Evolutionary conservation across 2,888 invertebrate species (phyloP).

Genomic region (Drosophila quasianomalipes): DNA sequence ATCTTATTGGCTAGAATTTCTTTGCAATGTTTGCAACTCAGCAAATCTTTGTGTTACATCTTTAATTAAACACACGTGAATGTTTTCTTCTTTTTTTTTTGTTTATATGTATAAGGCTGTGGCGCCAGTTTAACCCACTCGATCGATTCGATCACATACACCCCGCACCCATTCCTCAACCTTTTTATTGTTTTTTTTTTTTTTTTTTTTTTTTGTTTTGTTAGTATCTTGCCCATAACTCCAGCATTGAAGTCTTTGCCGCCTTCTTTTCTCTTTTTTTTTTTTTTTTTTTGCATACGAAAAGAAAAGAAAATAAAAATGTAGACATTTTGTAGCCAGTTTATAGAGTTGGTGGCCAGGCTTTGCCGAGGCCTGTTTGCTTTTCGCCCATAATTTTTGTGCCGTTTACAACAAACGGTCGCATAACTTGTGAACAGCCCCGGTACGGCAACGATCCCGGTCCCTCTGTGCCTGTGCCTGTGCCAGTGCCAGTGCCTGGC

Average conservation of each 20-base stretch:
- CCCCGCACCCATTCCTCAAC: conserved; percentile 2
- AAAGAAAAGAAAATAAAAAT: conserved; percentile 50
- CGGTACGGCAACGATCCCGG: conserved; percentile 19
- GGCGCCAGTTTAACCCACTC: conserved; percentile 46
- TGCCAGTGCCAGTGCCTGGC: conserved; percentile 1
- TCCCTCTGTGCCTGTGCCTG: not conserved
- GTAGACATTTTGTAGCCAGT: conserved; percentile 76
- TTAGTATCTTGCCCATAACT: conserved; percentile 21
- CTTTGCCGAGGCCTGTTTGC: conserved; percentile 66
- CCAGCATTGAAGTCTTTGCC: conserved; percentile 30
- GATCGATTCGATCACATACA: conserved; percentile 27
- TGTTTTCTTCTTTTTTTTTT: not conserved
- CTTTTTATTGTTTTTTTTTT: not conserved
- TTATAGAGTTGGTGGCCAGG: conserved; percentile 65
- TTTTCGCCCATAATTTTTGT: conserved; percentile 76
- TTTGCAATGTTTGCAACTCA: not conserved
- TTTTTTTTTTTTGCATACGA: conserved; percentile 37
- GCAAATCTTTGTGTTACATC: conserved; percentile 49
- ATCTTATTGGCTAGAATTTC: not conserved
- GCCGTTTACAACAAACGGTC: conserved; percentile 76
- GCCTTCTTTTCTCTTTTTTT: conserved; percentile 47
- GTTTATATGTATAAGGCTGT: conserved; percentile 13
- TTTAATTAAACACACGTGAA: conserved; percentile 18
- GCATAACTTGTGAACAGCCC: conserved; percentile 63
- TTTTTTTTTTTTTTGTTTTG: not conserved